Evolutionary conservation across 2,888 invertebrate species (phyloP).

Genomic region (Masnerella sp.): DNA sequence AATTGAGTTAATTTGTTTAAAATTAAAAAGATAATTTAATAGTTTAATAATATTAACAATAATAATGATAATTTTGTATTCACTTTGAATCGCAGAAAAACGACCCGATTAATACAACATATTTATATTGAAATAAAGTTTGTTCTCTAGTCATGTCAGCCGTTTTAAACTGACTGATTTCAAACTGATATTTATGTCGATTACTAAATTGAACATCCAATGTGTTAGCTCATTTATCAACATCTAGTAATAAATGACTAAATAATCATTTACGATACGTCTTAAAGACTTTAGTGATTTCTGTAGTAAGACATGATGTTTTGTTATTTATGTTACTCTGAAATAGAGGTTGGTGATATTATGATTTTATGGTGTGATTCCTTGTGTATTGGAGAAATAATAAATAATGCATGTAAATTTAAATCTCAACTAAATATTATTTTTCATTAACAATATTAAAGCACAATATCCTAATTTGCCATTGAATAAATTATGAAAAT

Average conservation of each 20-base stretch:
- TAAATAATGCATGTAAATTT: no score
- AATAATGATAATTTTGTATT: no score
- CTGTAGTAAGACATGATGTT: background rate
- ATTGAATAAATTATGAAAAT: background rate
- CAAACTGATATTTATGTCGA: conserved; percentile 4
- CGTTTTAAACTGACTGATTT: conserved; percentile 23
- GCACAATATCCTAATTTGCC: no score
- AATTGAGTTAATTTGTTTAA: no score
- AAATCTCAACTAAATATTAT: no score
- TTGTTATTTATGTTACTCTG: conserved; percentile 1
- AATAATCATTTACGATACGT: background rate
- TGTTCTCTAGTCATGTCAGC: conserved; percentile 36
- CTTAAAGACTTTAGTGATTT: conserved; percentile 8
- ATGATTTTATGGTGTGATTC: no score
- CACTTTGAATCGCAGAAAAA: no score
- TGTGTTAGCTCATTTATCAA: background rate
- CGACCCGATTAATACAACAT: no score
- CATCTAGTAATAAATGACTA: background rate
- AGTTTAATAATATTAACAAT: no score
- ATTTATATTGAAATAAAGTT: conserved; percentile 22
- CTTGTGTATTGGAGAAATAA: no score
- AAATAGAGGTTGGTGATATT: background rate
- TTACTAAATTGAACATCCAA: background rate
- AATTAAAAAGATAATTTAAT: no score
- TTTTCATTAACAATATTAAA: no score